These are phyloP conservation scores for Neopipo cinnamomea DNA, from an alignment of 2,113 vertebrate species.

Conservation along the genomic window DNA sequence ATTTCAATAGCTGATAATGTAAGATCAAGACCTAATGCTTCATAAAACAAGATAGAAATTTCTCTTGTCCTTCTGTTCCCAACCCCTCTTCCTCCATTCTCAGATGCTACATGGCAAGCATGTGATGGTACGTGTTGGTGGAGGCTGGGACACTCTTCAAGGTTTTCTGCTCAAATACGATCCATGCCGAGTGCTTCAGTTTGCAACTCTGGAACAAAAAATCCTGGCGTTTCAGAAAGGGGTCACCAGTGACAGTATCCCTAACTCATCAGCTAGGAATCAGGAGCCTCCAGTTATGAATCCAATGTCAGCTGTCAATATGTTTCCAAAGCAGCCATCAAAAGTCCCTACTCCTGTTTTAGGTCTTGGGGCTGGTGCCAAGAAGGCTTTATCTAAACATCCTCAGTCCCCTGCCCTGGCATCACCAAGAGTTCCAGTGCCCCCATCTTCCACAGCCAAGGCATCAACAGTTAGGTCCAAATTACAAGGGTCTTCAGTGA, in stretches of 20 bases:
- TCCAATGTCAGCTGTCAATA: constrained; percentile 83
- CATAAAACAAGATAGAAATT: neutral
- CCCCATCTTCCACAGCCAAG: neutral
- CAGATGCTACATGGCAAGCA: constrained; percentile 99
- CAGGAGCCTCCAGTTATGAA: constrained; percentile 85
- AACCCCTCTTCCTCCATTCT: neutral
- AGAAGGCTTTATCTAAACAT: constrained; percentile 47
- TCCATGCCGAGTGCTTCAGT: constrained; percentile 90
- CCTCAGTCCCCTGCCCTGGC: constrained; percentile 69
- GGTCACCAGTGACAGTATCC: constrained; percentile 65
- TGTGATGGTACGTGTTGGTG: constrained; percentile 98
- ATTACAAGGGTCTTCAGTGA: constrained; percentile 55
- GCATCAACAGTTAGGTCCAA: neutral
- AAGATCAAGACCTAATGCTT: neutral
- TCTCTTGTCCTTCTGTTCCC: neutral
- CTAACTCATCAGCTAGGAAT: constrained; percentile 22
- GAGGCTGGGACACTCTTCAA: constrained; percentile 97
- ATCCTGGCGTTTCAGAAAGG: constrained; percentile 94
- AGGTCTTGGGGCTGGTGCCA: neutral
- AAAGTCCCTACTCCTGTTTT: constrained; percentile 52
- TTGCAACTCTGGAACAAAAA: constrained; percentile 96
- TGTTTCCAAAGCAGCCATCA: constrained; percentile 72
- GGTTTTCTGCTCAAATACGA: constrained; percentile 95
- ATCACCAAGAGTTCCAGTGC: constrained; percentile 43
- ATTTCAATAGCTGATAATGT: neutral